Base-by-base conservation (phyloP, 1,140 invertebrate genomes). In the Drusus annulatus region DNA sequence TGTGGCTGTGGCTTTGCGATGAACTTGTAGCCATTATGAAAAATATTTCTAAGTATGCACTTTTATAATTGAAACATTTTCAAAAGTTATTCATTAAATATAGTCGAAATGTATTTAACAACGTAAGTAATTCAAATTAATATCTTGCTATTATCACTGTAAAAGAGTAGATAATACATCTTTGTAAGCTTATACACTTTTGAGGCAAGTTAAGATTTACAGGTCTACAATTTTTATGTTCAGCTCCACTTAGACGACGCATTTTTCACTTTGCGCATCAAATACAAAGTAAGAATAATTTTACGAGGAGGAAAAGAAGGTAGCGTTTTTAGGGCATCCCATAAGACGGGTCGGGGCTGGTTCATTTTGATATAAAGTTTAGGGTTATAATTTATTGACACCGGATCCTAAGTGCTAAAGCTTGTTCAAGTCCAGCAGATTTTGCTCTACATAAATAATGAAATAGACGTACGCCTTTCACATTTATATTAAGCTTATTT, bases 351-450 rank as follows among this genome's bases (percentile, higher is more conserved):
- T 45, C 36, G 36, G 36, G 36, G 51, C 17, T 56, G 36, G 75
- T 80, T 80, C 74, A 76, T 80, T 80, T 82, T 78, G 78, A 80
- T 74, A 80, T 75, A 82, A 82, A 82, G 60, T 82, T 82, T 74
- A 82, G 28, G 17, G 65, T 25, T 85, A 89, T 89, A 87, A 90
- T 90, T 89, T 90, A 90, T 89, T 88, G 89, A 88, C 86, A 86
- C 84, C 83, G 86, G 85, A 58, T 36, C 71, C 87, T 88, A 87
- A 89, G 88, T 89, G 88, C 87, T 87, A 87, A 88, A 89, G 86
- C 88, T 86, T 88, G 88, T 89, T 87, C 86, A 86, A 74, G 76
- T 80, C 78, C 78, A 63, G 80, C 51, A 74, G 76, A 69, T 25
- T 74, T 74, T 58, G 13, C 71, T 25, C 51, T n/a, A 79, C 51